A percentile compares a stretch with the other conserved stretches of the same genome.
phyloP scores from a whole-genome alignment of 2,113 vertebrate species.

The Sorex fumeus region DNA sequence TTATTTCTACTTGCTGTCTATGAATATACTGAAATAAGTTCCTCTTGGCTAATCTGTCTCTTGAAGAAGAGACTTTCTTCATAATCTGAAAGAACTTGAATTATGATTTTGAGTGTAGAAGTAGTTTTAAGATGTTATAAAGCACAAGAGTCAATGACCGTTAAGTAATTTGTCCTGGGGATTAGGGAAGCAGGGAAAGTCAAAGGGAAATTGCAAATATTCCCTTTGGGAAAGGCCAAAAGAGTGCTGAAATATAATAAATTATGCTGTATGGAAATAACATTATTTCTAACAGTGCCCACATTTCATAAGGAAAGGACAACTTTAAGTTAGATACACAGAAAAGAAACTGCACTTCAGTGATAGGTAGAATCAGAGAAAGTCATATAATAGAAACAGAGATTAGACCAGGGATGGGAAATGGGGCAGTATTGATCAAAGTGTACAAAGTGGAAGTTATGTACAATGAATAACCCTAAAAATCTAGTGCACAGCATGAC shows the following conservation, averaged over 20 bases:
- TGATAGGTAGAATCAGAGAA: neutral
- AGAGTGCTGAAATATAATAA: neutral
- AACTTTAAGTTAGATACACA: neutral
- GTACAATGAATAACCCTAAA: neutral
- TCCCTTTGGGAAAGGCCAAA: neutral
- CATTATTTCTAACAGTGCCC: neutral
- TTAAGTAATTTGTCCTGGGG: neutral
- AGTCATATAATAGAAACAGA: neutral
- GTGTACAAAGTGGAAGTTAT: neutral
- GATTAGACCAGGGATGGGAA: neutral
- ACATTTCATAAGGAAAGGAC: neutral
- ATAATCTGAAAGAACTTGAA: constrained; percentile 5
- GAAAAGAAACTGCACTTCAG: neutral
- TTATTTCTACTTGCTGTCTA: neutral
- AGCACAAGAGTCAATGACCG: neutral
- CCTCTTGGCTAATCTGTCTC: neutral
- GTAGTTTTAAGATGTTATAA: too few species aligned
- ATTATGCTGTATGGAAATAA: neutral
- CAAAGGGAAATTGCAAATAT: neutral
- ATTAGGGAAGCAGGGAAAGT: neutral
- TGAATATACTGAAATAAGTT: neutral
- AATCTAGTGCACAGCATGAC: neutral
- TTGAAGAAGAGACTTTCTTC: constrained; percentile 31
- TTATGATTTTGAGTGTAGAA: neutral
- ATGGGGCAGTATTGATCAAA: neutral